Evolutionary conservation across 2,797 vertebrate species (phyloP).

Genomic region (Leptodactylus fallax): DNA sequence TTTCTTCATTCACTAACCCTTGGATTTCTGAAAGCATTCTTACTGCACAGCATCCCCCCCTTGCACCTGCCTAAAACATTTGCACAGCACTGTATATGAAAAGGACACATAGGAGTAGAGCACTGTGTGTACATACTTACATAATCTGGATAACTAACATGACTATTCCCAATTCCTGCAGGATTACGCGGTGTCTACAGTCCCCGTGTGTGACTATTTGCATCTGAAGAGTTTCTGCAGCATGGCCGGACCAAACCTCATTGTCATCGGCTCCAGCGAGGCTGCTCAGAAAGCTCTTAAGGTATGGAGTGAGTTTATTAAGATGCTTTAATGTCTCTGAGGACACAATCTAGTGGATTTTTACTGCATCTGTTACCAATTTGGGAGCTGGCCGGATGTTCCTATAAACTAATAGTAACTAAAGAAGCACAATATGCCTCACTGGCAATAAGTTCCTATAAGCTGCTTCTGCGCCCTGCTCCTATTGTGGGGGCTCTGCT

Average conservation of each 20-base stretch:
- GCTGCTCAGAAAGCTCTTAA: constrained; percentile 93
- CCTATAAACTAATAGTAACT: neutral
- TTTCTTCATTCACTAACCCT: too few relatives aligned
- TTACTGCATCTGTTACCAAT: neutral
- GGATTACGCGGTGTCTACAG: constrained; percentile 97
- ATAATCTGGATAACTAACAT: too few relatives aligned
- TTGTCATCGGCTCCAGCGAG: constrained; percentile 93
- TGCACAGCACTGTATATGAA: too few relatives aligned
- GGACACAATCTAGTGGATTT: neutral
- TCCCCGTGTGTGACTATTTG: constrained; percentile 85
- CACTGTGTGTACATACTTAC: too few relatives aligned
- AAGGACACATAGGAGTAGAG: too few relatives aligned
- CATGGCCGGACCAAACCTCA: constrained; percentile 96
- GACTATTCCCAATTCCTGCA: constrained; percentile 66
- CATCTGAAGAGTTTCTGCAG: constrained; percentile 98
- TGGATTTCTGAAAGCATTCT: too few relatives aligned
- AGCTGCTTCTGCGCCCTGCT: too few relatives aligned
- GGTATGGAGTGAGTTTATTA: constrained; percentile 74
- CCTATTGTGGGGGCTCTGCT: too few relatives aligned
- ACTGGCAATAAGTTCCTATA: neutral
- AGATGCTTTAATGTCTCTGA: neutral
- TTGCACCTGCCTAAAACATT: too few relatives aligned
- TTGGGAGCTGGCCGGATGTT: neutral
- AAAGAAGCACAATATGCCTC: neutral
- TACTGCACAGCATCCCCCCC: too few relatives aligned